Percentiles rank a stretch among this genome's conserved stretches.
Conservation (phyloP, 2,113 vertebrate species). For the Turdus rufiventris region DNA sequence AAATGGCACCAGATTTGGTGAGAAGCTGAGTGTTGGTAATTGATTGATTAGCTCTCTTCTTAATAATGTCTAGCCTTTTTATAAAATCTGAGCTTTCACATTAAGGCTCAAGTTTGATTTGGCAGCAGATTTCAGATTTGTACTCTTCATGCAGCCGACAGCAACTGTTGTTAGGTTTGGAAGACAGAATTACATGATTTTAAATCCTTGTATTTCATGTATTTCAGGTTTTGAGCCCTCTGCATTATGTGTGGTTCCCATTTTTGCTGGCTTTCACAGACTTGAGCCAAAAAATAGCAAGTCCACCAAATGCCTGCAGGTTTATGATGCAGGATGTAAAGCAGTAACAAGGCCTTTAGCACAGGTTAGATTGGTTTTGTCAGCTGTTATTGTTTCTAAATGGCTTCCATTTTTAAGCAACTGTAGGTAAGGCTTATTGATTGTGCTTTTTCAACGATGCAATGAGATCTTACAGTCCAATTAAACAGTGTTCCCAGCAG, state of each 20-base stretch:
- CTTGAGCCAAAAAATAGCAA: not conserved
- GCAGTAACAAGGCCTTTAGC: not conserved
- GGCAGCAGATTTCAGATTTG: not conserved
- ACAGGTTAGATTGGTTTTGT: not conserved
- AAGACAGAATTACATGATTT: not conserved
- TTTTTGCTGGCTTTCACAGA: not conserved
- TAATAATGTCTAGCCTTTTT: not conserved
- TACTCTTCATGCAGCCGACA: not conserved
- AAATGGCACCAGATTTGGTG: not conserved
- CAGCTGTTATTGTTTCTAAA: not conserved
- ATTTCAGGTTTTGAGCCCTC: not conserved
- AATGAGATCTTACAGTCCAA: not conserved
- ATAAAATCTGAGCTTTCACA: not conserved
- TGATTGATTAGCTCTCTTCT: constrained; percentile 51
- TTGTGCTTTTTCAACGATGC: not conserved
- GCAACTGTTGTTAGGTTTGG: not conserved
- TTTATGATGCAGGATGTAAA: not conserved
- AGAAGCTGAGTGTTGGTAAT: not conserved
- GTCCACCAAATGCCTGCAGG: not conserved
- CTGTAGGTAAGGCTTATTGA: not conserved
- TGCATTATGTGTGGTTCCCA: accelerated
- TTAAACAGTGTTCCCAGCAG: not conserved
- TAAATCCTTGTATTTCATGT: not conserved
- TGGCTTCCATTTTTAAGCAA: not conserved
- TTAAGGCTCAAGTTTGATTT: constrained; percentile 16